These are phyloP conservation scores for Nephrotoma guestfalica DNA, from an alignment of 2,888 invertebrate species.

Conservation along the genomic window DNA sequence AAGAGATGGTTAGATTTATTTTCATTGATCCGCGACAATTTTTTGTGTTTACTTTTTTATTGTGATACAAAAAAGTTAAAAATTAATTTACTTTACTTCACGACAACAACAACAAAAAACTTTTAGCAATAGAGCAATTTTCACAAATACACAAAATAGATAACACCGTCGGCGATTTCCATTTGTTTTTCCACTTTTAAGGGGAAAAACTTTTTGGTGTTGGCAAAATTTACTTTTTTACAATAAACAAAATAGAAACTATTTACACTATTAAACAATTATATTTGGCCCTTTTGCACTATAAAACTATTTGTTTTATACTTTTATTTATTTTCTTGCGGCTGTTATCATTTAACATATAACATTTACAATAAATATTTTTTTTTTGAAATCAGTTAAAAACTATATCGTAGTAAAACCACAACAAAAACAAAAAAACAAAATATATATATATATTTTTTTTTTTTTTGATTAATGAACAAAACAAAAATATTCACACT, in stretches of 20 bases:
- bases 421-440: not conserved
- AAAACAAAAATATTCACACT: not conserved
- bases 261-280: not conserved
- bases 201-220: not conserved
- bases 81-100: not conserved
- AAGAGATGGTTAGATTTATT: not conserved
- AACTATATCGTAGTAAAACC: not conserved
- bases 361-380: not conserved
- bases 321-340: not conserved
- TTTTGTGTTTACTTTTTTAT: not conserved
- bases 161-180: not conserved
- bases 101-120: not conserved
- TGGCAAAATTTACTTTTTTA: not conserved
- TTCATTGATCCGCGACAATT: not conserved
- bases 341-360: not conserved
- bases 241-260: not conserved
- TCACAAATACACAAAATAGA: not conserved
- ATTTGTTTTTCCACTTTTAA: not conserved
- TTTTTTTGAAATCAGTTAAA: not conserved
- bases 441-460: no score
- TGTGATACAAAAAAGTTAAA: not conserved
- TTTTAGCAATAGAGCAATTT: not conserved
- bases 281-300: not conserved
- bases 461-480: not conserved
- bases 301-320: not conserved